These are phyloP conservation scores for Elanus axillaris DNA, from an alignment of 2,113 vertebrate species.

Conservation along the genomic window DNA sequence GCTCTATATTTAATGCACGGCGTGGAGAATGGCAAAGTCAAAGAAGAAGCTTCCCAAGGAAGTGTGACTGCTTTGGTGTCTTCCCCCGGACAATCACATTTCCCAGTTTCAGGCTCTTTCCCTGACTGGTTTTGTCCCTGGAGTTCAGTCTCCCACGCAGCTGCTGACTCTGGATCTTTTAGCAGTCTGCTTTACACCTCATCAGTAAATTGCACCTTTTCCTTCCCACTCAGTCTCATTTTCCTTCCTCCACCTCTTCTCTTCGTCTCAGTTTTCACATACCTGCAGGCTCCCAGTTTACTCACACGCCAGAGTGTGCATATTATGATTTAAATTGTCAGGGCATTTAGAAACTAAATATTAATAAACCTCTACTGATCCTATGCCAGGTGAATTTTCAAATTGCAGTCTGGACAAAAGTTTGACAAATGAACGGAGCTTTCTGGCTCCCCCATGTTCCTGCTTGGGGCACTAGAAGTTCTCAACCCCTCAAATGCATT, in stretches of 20 bases:
- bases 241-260: not conserved
- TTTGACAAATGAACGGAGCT: not conserved
- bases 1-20: not conserved
- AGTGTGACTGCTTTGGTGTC: not conserved
- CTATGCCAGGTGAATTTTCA: not conserved
- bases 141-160: not conserved
- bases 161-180: not conserved
- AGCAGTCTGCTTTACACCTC: accelerated
- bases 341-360: not conserved
- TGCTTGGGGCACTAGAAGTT: not conserved
- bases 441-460: not conserved
- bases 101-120: not conserved
- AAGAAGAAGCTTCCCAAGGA: not conserved
- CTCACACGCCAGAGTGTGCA: not conserved
- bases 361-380: not conserved
- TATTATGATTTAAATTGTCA: not conserved
- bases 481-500: not conserved
- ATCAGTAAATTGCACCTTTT: not conserved
- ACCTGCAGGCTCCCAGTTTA: not conserved
- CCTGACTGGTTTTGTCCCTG: not conserved
- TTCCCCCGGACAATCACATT: not conserved
- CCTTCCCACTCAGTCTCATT: not conserved
- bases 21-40: not conserved
- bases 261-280: not conserved
- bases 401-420: not conserved